Evolutionary conservation across 2,113 vertebrate genomes (phyloP).

Genomic region (Pelvicachromis taeniatus): DNA sequence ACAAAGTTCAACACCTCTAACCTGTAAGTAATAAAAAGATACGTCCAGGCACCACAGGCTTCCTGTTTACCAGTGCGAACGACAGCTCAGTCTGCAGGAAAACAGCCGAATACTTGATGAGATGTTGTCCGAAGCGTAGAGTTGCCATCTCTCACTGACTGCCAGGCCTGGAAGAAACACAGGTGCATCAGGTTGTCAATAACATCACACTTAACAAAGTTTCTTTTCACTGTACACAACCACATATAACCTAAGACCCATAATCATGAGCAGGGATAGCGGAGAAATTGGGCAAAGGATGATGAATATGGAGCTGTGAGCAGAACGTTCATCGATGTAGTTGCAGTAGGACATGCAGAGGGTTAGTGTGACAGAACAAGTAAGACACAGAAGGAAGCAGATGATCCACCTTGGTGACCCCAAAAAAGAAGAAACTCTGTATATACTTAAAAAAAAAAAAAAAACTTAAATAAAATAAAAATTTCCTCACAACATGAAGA

Average conservation of each 20-base stretch:
- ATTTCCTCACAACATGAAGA: neutral
- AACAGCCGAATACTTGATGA: conserved; percentile 80
- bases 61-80: conserved; percentile 86
- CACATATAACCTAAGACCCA: neutral
- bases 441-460: no score
- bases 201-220: neutral
- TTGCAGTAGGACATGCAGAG: no score
- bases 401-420: no score
- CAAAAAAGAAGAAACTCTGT: no score
- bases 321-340: no score
- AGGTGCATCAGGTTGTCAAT: conserved; percentile 6
- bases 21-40: conserved; percentile 74
- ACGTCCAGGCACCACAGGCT: conserved; percentile 85
- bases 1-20: neutral
- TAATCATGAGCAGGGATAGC: no score
- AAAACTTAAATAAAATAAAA: no score
- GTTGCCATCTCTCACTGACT: conserved; percentile 67
- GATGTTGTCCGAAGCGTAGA: conserved; percentile 82
- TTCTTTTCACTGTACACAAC: neutral
- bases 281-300: no score
- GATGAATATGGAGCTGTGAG: no score
- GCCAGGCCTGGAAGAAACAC: conserved; percentile 12
- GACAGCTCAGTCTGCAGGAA: conserved; percentile 84
- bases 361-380: no score
- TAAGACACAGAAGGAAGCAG: no score